Base-by-base conservation (phyloP, 2,888 invertebrate genomes). In the Mongoloraphidia duomilia region DNA sequence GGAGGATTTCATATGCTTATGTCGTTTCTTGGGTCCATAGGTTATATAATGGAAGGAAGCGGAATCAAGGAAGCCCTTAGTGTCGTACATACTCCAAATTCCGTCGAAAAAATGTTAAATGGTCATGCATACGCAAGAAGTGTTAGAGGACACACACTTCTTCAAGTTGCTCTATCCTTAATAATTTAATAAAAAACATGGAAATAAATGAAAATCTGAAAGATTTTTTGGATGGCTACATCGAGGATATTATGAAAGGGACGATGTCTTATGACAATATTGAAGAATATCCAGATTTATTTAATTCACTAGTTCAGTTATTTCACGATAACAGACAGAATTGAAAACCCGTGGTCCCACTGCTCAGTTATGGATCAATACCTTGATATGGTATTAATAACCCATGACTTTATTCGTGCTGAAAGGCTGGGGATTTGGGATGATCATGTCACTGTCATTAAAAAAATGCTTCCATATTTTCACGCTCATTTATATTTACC, bases 1-100 rank as follows among this genome's bases (percentile, higher is more conserved):
- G 63, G 63, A 55, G 65, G 64, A 52, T 65, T 65, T 57, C 62
- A 65, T 58, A 49, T 63, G 56, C 42, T 62, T 45, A 13, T 57
- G 48, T 57, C 53, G 26, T 58, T 58, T 52, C 55, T 56, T 55
- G 55, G 56, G 55, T 47, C 49, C 49, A 58, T 55, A 49, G 55
- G 58, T 46, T 53, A 56, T 38, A 40, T 57, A 51, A 56, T 57
- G 56, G 55, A 49, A 36, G 54, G 57, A 44, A 54, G 54, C 49
- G 57, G 57, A 38, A 40, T 56, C 49, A 57, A 55, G 49, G 55
- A 57, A 53, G 56, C 51, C 55, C 41, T 55, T 8, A 46, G 53
- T 50, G 49, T 33, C 46, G 54, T 56, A 52, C 53, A 57, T 52
- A 57, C 55, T 37, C 33, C 51, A 39, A 58, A 58, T 46, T 63